Evolutionary conservation across 2,113 vertebrate species (phyloP).

Genomic region (Cheilinus undulatus): DNA sequence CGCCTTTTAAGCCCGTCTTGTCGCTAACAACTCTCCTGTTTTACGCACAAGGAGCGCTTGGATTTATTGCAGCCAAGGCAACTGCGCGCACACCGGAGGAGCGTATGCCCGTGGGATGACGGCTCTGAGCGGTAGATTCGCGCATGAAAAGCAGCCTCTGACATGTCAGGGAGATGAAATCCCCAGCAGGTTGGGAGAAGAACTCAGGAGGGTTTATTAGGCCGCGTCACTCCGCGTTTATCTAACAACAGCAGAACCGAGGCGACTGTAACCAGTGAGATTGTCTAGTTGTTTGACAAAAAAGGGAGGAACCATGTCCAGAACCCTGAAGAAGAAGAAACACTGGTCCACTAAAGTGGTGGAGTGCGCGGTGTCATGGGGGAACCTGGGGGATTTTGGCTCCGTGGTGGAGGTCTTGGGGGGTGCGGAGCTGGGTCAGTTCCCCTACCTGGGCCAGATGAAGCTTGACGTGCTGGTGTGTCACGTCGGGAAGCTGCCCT

Average conservation of each 20-base stretch:
- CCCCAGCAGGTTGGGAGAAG: constrained; percentile 51
- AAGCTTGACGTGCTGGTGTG: constrained; percentile 87
- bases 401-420: constrained; percentile 90
- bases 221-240: constrained; percentile 46
- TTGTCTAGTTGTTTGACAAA: constrained; percentile 2
- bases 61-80: constrained; percentile 45
- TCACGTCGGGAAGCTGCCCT: constrained; percentile 89
- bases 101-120: constrained; percentile 41
- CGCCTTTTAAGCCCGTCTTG: constrained; percentile 5
- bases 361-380: constrained; percentile 93
- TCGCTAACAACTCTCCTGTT: constrained; percentile 35
- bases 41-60: constrained; percentile 69
- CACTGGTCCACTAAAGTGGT: constrained; percentile 96
- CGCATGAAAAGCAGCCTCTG: constrained; percentile 20
- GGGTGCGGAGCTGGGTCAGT: constrained; percentile 93
- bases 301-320: constrained; percentile 86
- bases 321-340: constrained; percentile 95
- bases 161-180: constrained; percentile 65
- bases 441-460: constrained; percentile 91
- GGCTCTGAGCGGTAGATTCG: constrained; percentile 28
- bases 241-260: constrained; percentile 39
- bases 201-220: constrained; percentile 58
- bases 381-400: constrained; percentile 84
- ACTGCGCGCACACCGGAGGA: constrained; percentile 44
- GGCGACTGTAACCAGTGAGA: constrained; percentile 12